phyloP scores from a whole-genome alignment of 2,797 vertebrate genomes.

The Poecilia velifera region DNA sequence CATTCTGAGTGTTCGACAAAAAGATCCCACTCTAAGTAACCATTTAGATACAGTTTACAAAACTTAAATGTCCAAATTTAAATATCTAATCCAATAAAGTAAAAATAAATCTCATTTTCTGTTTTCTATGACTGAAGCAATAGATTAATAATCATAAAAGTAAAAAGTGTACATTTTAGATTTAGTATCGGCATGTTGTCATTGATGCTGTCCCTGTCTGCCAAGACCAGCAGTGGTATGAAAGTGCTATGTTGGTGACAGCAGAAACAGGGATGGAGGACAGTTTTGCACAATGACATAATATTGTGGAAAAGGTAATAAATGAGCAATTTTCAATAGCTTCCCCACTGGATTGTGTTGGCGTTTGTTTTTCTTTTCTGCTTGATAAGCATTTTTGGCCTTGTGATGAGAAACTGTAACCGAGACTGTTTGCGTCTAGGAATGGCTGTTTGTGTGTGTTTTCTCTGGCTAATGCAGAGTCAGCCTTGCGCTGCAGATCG shows the following conservation, averaged over 20 bases:
- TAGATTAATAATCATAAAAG: background rate
- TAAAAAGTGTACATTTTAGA: background rate
- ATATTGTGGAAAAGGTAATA: background rate
- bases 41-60: background rate
- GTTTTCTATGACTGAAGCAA: background rate
- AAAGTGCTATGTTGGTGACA: conserved; percentile 12
- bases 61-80: background rate
- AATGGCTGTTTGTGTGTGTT: conserved; percentile 14
- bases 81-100: background rate
- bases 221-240: conserved; percentile 26
- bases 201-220: background rate
- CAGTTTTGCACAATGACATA: conserved; percentile 35
- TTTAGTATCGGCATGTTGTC: background rate
- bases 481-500: conserved; percentile 63
- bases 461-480: conserved; percentile 53
- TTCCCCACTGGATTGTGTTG: background rate
- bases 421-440: conserved; percentile 14
- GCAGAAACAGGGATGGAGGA: conserved; percentile 6
- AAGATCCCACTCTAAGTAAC: background rate
- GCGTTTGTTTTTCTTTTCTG: background rate
- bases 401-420: background rate
- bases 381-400: background rate
- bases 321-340: background rate
- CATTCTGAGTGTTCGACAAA: conserved; percentile 8
- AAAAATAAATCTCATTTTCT: background rate